phyloP scores from a whole-genome alignment of 2,113 vertebrate species.

The Hippocampus guttulatus region DNA sequence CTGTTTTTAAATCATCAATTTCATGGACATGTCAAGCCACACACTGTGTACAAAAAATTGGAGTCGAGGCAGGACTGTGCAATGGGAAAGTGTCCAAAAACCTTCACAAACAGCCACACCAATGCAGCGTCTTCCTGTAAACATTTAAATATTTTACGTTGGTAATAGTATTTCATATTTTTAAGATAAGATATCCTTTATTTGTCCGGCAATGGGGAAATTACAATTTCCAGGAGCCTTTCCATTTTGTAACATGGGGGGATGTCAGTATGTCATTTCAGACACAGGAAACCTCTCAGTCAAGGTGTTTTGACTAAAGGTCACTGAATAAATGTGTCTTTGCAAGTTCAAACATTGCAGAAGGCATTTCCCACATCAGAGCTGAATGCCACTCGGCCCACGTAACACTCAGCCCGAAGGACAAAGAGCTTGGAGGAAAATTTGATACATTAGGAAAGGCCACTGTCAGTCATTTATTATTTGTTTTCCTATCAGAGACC shows the following conservation, averaged over 20 bases:
- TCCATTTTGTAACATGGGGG: conserved; percentile 23
- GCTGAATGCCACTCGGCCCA: conserved; percentile 24
- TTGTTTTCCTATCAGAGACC: conserved; percentile 64
- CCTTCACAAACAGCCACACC: conserved; percentile 9
- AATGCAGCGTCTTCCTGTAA: conserved; percentile 30
- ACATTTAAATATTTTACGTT: conserved; percentile 1
- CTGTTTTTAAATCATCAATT: neutral
- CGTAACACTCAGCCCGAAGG: conserved; percentile 49
- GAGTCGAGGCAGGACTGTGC: neutral
- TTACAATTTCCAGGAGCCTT: conserved; percentile 33
- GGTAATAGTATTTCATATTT: conserved; percentile 13
- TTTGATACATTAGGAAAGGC: conserved; percentile 68
- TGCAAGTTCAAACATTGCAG: conserved; percentile 41
- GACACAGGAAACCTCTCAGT: conserved; percentile 39
- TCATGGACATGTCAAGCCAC: neutral
- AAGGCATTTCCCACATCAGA: conserved; percentile 37
- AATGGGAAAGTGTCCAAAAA: neutral
- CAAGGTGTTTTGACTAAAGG: conserved; percentile 51
- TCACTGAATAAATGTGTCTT: conserved; percentile 46
- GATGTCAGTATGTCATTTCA: conserved; percentile 29
- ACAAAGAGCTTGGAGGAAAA: conserved; percentile 58
- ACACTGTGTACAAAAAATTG: neutral
- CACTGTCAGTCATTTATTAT: conserved; percentile 62
- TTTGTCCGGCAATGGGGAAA: too few relatives aligned
- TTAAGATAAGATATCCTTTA: too few relatives aligned